Evolutionary conservation across 1,140 invertebrate species (phyloP), one percentile per base, ranked within the genome.

Genomic region (Linepithema humile): DNA sequence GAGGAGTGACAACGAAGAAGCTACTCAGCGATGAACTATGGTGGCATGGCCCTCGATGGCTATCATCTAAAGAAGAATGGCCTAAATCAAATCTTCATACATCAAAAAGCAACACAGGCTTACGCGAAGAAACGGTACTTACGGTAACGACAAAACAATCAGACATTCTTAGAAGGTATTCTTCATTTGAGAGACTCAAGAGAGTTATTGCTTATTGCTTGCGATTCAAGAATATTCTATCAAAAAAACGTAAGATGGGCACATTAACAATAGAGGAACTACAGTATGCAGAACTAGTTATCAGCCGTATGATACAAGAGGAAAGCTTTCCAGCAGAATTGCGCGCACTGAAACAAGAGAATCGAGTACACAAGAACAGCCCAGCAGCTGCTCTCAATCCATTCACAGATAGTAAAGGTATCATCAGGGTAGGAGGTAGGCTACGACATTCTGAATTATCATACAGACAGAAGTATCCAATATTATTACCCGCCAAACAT

Each of bases 371-470:
- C n/a, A n/a, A n/a, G 4, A 40, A 26, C 3, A 83, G 38, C 15
- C 29, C 29, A 20, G 9, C 89, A 45, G 3, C 26, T 0, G 53
- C 23, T 12, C 59, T 90, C 6, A 74, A 57, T 64, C 88, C 88
- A 0, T 91, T 91, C 35, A 23, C 91, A 1, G 87, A 91, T 77
- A 5, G 57, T 9, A 20, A 83, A 20, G 84, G 78, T 15, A 23
- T 90, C 5, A 57, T 92, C 12, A 67, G 94, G 89, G 91, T 93
- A 7, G 91, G 91, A 20, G 91, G 91, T 1, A 62, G 91, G 23
- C 26, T 93, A 7, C 43, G 83, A 64, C 84, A 90, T 62, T 65
- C 88, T 0, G 23, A 84, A 35, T 17, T 91, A 1, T 3, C 60
- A 1, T 91, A 85, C 57, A 55, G 80, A 10, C 48, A 90, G 38